These are phyloP conservation scores for Cephus pygmeus DNA, from an alignment of 2,888 invertebrate species.

Conservation along the genomic window DNA sequence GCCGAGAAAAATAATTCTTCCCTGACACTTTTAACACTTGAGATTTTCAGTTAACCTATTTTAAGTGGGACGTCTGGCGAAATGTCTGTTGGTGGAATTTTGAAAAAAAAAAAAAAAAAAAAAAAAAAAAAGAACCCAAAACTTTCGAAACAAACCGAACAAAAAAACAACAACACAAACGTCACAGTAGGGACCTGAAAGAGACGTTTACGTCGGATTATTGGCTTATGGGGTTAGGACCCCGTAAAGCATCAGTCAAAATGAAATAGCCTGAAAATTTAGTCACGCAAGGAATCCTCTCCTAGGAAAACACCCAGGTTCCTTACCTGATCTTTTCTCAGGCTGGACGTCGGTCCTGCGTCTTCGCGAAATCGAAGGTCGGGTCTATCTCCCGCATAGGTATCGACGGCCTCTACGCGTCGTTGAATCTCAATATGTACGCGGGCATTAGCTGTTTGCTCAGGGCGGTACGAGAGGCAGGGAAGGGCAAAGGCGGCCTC, in stretches of 20 bases:
- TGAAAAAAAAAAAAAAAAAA: neutral
- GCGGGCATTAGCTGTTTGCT: neutral
- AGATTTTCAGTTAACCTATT: neutral
- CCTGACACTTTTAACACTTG: neutral
- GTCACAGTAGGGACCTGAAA: neutral
- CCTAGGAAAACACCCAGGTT: neutral
- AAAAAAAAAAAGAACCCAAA: neutral
- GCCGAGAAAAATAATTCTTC: neutral
- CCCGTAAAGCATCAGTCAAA: neutral
- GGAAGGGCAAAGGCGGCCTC: neutral
- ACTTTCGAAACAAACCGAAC: neutral
- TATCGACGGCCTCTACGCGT: neutral
- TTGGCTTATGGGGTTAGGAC: constrained; percentile 36
- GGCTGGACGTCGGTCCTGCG: neutral
- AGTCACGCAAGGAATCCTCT: neutral
- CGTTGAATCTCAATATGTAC: neutral
- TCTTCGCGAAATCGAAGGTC: neutral
- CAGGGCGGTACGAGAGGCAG: neutral
- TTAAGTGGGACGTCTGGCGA: neutral
- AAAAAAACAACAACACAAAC: neutral
- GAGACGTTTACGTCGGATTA: constrained; percentile 46
- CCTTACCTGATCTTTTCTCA: neutral
- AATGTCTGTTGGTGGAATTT: neutral
- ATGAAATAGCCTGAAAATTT: neutral
- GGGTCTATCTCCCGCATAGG: neutral